Evolutionary conservation across 2,888 invertebrate species (phyloP), one percentile per base, ranked within the genome.

Genomic region (Scaptomyza parva): DNA sequence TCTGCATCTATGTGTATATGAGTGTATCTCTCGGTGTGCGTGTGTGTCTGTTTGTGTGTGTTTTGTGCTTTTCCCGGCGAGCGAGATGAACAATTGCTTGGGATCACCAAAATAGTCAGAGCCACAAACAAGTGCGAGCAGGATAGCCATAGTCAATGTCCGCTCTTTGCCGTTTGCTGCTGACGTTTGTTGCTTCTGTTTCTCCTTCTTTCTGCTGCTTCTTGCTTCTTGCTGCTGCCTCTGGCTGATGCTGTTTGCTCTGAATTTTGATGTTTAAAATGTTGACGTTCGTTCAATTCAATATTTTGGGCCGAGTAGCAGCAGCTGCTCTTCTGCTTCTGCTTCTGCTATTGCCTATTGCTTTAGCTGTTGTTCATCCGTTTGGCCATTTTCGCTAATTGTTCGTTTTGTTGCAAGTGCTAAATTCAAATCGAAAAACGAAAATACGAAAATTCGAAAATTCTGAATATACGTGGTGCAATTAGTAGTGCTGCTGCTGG

Each of bases 221-320:
- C n/a, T n/a, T n/a, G n/a, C n/a, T n/a, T n/a, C n/a, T n/a, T n/a
- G n/a, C n/a, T n/a, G n/a, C n/a, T n/a, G n/a, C n/a, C n/a, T n/a
- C n/a, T n/a, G n/a, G n/a, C n/a, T n/a, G n/a, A n/a, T n/a, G 44
- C 22, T 22, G 37, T 18, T 58, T 57, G 69, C 74, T 73, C 73
- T 76, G 76, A 62, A 76, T 76, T 72, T 59, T 47, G 47, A 47
- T 18, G 47, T 71, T 58, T 58, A 74, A 74, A 74, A 37, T 37
- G 55, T 53, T 73, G 60, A 68, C 68, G 68, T 37, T 37, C 30
- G 47, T 71, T 58, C 62, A 54, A 74, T 82, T 84, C 70, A 79
- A 81, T 76, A 86, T 70, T 82, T 64, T 62, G 39, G 71, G 51
- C 66, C 71, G 48, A 76, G 72, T 71, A 70, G 73, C 73, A 76